Evolutionary conservation across 2,113 vertebrate genomes (phyloP), one percentile per base, ranked within the genome.

Genomic region (Scalopus aquaticus): DNA sequence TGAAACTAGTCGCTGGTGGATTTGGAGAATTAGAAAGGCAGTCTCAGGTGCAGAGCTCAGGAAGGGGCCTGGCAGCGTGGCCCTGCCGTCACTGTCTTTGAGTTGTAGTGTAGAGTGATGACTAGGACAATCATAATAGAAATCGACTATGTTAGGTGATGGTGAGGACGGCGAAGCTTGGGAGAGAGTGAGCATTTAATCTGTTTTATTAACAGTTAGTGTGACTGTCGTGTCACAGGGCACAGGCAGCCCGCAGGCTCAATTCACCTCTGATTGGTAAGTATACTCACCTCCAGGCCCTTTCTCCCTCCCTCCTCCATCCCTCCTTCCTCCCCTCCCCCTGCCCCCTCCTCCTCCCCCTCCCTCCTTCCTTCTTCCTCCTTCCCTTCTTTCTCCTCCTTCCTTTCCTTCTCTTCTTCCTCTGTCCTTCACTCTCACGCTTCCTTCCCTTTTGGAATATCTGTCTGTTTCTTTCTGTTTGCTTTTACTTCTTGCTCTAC

Each of bases 221-320:
- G 17, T 62, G 42, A 15, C 35, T 62, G 9, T 0, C 37, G 2
- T 13, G n/a, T 32, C 39, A 56, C 65, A 26, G 73, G 37, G 12
- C 39, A 13, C 10, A 78, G 35, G 39, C 16, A 24, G 22, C 17
- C 9, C 77, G 24, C 11, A 22, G 26, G 20, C 65, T 10, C 30
- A n/a, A 70, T 72, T 58, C 74, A 64, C 3, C 64, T 58, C 42
- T 84, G 72, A 35, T 19, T 9, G n/a, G n/a, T n/a, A n/a, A 76
- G 30, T 32, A 39, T 4, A 44, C 32, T 90, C 15, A 35, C 46
- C 46, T 81, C 26, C 39, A 22, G 88, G n/a, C 5, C 9, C 20
- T 4, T 56, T 6, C 13, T 26, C 42, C 0, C 35, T 20, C 51
- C 5, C 35, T 5, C n/a, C 20, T 1, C 20, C 10, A 28, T 19